Conservation (phyloP, 37 sponge, comb jelly and placozoan genomes). For the Cliona cf. orientalis region DNA sequence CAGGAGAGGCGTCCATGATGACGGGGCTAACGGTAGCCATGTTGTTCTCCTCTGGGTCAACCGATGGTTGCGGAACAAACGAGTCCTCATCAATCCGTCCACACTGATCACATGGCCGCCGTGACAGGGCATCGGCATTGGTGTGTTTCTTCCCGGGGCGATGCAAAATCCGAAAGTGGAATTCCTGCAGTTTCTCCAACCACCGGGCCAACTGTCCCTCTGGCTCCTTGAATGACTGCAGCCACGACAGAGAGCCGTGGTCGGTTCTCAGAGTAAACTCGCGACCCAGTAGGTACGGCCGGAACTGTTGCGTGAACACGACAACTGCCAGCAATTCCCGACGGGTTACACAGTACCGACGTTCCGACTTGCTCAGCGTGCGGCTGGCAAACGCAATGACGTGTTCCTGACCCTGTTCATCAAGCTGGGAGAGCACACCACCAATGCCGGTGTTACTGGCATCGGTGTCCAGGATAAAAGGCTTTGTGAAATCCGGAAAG, state of each 20-base stretch:
- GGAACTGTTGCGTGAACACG: too few relatives aligned
- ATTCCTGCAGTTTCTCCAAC: conserved; percentile 30
- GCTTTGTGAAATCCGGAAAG: conserved; percentile 12
- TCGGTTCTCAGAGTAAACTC: conserved; percentile 32
- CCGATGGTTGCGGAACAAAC: neutral
- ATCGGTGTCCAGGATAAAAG: conserved; percentile 54
- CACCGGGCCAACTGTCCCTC: conserved; percentile 41
- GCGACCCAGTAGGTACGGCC: conserved; percentile 41
- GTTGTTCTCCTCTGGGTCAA: neutral
- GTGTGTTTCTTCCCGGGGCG: conserved; percentile 32
- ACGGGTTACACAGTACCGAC: too few relatives aligned
- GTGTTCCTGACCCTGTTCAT: conserved; percentile 24
- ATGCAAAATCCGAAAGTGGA: conserved; percentile 36
- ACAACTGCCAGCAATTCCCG: too few relatives aligned
- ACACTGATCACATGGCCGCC: conserved; percentile 23
- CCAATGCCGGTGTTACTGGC: conserved; percentile 51
- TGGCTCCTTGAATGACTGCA: conserved; percentile 48
- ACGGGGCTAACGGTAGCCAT: too few relatives aligned
- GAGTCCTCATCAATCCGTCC: conserved; percentile 1
- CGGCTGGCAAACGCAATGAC: too few relatives aligned
- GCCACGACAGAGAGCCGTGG: conserved; percentile 31
- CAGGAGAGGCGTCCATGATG: too few relatives aligned
- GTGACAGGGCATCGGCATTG: conserved; percentile 33
- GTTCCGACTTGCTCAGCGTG: too few relatives aligned
- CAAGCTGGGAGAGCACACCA: conserved; percentile 39